Evolutionary conservation across 2,113 vertebrate genomes (phyloP), one percentile per base, ranked within the genome.

Genomic region (Sceloporus undulatus): DNA sequence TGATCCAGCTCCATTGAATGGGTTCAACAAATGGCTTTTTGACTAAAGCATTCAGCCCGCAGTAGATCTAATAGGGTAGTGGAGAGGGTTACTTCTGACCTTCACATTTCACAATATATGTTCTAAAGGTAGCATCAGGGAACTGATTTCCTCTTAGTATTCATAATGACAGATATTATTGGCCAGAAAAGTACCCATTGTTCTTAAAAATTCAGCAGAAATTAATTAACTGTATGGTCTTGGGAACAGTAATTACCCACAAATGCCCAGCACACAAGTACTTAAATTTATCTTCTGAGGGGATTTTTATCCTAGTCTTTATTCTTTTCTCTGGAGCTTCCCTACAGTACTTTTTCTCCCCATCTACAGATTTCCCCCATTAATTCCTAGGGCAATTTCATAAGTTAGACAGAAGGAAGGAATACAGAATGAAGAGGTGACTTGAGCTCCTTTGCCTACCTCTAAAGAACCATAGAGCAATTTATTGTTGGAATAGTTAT

Each of bases 191-290:
- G 11, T 25, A 73, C 0, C 8, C 1, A 52, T 29, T 0, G 19
- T 77, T 71, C 76, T 87, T 34, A 1, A 9, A 87, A 82, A 40
- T 23, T 23, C 6, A 82, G 29, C 76, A 66, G 13, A 0, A 65
- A 66, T 80, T 89, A 85, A 89, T 90, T 85, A 91, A 88, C 56
- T 70, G 85, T 29, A 1, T 6, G 9, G 29, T 48, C 86, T 27
- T 87, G 0, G 0, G 73, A 80, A 71, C 0, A 8, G 66, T 48
- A 78, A 77, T n/a, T 48, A 6, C 40, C 42, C 19, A 83, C n/a
- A 34, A 34, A 34, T 34, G n/a, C 38, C 21, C 38, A 65, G 19
- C 38, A 5, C 34, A 34, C n/a, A 9, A 54, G 84, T 86, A 78
- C 27, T 78, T 78, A 68, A 78, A 79, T 2, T 21, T 9, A 75